Evolutionary conservation across 2,113 vertebrate genomes (phyloP).

Genomic region (Chionomys nivalis): DNA sequence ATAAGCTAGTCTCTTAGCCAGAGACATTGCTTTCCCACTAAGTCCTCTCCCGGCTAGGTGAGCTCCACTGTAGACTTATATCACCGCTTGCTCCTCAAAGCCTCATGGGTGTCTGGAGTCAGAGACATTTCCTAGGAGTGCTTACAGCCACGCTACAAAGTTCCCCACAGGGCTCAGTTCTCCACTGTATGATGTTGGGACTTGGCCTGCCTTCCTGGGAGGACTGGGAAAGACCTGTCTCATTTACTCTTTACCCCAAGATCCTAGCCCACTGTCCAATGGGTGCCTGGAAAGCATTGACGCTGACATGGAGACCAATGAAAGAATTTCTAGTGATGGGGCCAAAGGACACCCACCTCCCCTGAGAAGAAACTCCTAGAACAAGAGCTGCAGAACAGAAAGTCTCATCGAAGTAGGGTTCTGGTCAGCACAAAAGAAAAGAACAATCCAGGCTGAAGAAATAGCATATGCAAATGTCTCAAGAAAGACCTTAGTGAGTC

Average conservation of each 20-base stretch:
- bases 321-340: background rate
- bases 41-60: background rate
- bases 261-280: background rate
- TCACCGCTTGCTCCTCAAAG: background rate
- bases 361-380: background rate
- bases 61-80: background rate
- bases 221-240: background rate
- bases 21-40: background rate
- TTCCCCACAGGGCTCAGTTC: background rate
- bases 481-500: background rate
- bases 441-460: background rate
- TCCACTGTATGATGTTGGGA: background rate
- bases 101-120: background rate
- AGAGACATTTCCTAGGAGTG: background rate
- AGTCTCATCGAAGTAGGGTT: background rate
- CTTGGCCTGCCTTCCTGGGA: background rate
- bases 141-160: background rate
- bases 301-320: background rate
- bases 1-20: conserved; percentile 23
- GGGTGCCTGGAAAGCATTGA: background rate
- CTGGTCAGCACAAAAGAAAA: background rate
- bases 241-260: background rate
- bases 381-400: background rate
- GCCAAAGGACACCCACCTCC: background rate
- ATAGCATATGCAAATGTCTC: background rate